These are phyloP conservation scores for Spermophilus dauricus DNA, from an alignment of 2,113 vertebrate species.

Conservation along the genomic window DNA sequence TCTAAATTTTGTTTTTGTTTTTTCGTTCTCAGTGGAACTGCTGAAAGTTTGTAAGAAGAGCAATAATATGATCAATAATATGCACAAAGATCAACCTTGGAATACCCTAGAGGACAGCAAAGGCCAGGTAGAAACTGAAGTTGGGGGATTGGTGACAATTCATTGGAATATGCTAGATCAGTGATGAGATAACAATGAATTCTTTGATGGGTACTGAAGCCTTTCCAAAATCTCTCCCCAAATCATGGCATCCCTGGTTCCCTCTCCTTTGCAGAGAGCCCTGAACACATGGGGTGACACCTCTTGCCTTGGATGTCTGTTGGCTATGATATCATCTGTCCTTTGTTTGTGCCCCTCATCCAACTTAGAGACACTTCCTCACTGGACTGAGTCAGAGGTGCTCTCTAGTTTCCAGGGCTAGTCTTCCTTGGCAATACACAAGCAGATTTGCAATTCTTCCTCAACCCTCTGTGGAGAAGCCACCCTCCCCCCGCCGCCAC, in stretches of 20 bases:
- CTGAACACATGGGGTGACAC: neutral
- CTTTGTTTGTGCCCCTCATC: constrained; percentile 68
- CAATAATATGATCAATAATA: neutral
- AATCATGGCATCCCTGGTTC: neutral
- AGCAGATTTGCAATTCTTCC: constrained; percentile 17
- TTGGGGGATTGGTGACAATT: neutral
- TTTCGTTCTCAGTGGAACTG: neutral
- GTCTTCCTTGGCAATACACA: constrained; percentile 35
- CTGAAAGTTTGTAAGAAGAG: neutral
- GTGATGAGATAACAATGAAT: neutral
- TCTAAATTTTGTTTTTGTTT: neutral
- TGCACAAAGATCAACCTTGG: neutral
- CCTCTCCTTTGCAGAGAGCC: neutral
- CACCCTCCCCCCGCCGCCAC: neutral
- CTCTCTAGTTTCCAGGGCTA: constrained; percentile 62
- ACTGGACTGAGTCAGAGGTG: constrained; percentile 23
- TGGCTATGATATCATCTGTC: constrained; percentile 30
- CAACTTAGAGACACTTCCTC: constrained; percentile 70
- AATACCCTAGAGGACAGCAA: neutral
- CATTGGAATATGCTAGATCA: neutral
- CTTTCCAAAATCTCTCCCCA: neutral
- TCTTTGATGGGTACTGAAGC: neutral
- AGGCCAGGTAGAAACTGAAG: neutral
- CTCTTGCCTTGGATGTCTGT: constrained; percentile 38
- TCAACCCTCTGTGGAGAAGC: neutral